Base-by-base conservation (phyloP, 2,888 invertebrate genomes). In the Panopea generosa region DNA sequence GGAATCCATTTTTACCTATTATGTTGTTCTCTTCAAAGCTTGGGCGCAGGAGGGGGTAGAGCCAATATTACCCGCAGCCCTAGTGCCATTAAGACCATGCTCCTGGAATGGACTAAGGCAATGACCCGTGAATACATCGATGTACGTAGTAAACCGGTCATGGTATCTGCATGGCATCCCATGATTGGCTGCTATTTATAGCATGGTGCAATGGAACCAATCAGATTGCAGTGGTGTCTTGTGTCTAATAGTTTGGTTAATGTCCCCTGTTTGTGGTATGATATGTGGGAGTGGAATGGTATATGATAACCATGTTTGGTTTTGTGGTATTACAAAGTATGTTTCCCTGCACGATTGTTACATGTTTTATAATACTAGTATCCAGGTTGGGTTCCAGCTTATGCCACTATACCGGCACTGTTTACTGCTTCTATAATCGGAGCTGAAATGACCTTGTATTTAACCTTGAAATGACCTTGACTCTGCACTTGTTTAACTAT, bases 51-150 rank as follows among this genome's bases (percentile, higher is more conserved):
- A 96, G 62, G 24, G 14, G 59, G 40, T 50, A 52, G 93, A 97
- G 97, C 33, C 14, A 65, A 65, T 14, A 72, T 84, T 75, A 70
- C 82, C 69, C 95, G 96, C 94, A 97, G 96, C 94, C 98, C 98
- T 92, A 96, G 96, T 94, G 96, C 97, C 94, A 97, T 98, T 94
- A 99, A 98, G 95, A 98, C 98, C 93, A 96, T 97, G 94, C 86
- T 99, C 93, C 95, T 99, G 94, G 96, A 96, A 94, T 99, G 99
- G 99, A 97, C 97, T 95, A 96, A 97, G 94, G 96, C 96, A 94
- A 98, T 98, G 95, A 98, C 98, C 91, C 96, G 96, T 95, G 98
- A 97, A 95, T 99, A 99, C 94, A 96, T 98, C 20, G 75, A 74
- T 59, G 81, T 80, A 80, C 59, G 78, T 80, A 80, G 73, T 50